Conservation (phyloP, 1,140 invertebrate genomes). For the Helicoverpa zea region DNA sequence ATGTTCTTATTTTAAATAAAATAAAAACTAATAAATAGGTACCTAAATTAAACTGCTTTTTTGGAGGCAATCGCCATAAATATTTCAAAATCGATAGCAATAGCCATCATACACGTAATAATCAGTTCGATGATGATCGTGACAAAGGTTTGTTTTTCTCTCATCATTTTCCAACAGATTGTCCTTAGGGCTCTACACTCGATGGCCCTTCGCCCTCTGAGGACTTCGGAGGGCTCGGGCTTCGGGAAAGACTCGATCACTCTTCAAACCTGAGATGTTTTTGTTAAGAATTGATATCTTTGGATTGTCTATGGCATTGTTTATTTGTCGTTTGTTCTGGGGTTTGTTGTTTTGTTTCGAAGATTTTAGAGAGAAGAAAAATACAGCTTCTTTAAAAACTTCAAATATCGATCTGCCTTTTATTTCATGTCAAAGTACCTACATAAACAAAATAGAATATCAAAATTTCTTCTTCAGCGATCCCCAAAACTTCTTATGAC, state of each 20-base stretch:
- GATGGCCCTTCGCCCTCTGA: constrained; percentile 39
- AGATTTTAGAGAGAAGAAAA: not conserved
- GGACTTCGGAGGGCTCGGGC: not conserved
- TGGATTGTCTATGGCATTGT: not conserved
- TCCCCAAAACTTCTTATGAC: too few species aligned
- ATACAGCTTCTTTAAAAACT: too few species aligned
- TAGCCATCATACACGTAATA: constrained; percentile 20
- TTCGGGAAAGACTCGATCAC: constrained; percentile 41
- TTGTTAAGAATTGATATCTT: constrained; percentile 33
- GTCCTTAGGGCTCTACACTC: constrained; percentile 41
- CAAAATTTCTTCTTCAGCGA: too few species aligned
- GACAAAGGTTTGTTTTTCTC: constrained; percentile 54
- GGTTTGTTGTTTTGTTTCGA: not conserved
- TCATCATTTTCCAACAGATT: constrained; percentile 56
- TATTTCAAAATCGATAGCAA: constrained; percentile 8
- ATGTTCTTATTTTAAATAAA: too few species aligned
- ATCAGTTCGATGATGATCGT: constrained; percentile 23
- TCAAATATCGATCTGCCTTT: too few species aligned
- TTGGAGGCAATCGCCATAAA: too few species aligned
- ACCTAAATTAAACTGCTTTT: too few species aligned
- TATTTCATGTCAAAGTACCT: too few species aligned
- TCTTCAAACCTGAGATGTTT: constrained; percentile 18
- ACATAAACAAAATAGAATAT: too few species aligned
- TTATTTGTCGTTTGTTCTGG: too few species aligned
- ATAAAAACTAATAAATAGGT: too few species aligned